Base-by-base conservation (phyloP, 1,140 invertebrate species). In the Gryon sp. region DNA sequence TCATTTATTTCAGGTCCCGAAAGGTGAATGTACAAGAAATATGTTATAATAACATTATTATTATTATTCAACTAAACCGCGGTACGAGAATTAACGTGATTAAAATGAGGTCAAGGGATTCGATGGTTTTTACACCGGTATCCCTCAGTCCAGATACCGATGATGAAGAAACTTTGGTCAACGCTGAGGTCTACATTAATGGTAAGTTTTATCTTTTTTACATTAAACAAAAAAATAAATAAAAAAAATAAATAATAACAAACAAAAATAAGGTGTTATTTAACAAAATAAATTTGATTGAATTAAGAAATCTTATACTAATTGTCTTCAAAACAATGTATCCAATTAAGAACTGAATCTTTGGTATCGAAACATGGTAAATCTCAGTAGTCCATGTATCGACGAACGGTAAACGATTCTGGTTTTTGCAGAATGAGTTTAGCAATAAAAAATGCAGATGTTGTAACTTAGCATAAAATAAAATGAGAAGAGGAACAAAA, bases 61-160 rank as follows among this genome's bases (percentile, higher is more conserved):
- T 55, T 52, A 32, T 2, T 30, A 62, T 22, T n/a, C n/a, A n/a
- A n/a, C n/a, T n/a, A n/a, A n/a, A 57, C 14, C 32, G 46, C 2
- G 14, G 38, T 34, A 38, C 50, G 34, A 55, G 28, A 78, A 60
- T 69, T 38, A 59, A 53, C 68, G 24, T 40, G 45, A 43, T 62
- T 53, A 30, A 46, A 62, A 89, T 88, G 87, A 88, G 83, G 65
- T 84, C 85, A 19, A 83, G 87, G 53, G 87, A 89, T 45, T 88
- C 86, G 11, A 57, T 87, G 40, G 86, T 89, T 5, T 89, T 87
- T 52, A 89, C 87, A 4, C 87, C 87, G 32, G 85, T 89, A 41
- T 88, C 87, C n/a, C 79, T 89, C 12, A 85, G 86, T 12, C 86
- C 87, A 38, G 87, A 89, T 73, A 89, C 87, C 9, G 87, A 89